These are phyloP conservation scores for Periplaneta americana DNA, from an alignment of 1,140 invertebrate genomes.

Conservation along the genomic window DNA sequence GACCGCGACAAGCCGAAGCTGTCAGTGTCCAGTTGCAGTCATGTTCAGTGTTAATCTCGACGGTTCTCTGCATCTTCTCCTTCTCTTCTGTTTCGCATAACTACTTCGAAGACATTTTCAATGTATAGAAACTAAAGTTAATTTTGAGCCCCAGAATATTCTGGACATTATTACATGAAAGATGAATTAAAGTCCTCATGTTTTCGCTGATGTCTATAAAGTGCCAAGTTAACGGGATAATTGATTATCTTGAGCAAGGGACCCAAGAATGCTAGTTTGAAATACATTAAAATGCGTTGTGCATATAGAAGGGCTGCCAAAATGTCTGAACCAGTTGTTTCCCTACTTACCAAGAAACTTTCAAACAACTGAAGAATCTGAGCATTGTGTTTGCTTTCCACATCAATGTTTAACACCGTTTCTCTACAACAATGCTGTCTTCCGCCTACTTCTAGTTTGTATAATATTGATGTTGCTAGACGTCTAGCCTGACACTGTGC, in stretches of 20 bases:
- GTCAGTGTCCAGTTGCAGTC: no score
- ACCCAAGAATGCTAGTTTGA: background rate
- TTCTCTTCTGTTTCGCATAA: no score
- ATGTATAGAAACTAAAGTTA: background rate
- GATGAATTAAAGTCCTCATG: background rate
- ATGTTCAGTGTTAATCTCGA: no score
- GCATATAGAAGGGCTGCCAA: background rate
- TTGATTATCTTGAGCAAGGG: background rate
- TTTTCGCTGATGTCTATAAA: background rate
- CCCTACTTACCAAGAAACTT: background rate
- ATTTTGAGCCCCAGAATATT: background rate
- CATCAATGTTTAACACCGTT: no score
- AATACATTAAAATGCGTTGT: background rate
- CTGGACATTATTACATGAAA: background rate
- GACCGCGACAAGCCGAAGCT: no score
- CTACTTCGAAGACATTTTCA: no score
- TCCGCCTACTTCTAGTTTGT: no score
- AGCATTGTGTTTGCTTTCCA: no score
- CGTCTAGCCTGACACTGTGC: no score
- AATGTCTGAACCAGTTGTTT: background rate
- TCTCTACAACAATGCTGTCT: no score
- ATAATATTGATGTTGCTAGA: no score
- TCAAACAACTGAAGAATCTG: background rate
- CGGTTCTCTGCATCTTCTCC: no score
- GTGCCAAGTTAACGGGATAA: background rate